Evolutionary conservation across 1,140 invertebrate genomes (phyloP).

Genomic region (Calycopis cecrops): DNA sequence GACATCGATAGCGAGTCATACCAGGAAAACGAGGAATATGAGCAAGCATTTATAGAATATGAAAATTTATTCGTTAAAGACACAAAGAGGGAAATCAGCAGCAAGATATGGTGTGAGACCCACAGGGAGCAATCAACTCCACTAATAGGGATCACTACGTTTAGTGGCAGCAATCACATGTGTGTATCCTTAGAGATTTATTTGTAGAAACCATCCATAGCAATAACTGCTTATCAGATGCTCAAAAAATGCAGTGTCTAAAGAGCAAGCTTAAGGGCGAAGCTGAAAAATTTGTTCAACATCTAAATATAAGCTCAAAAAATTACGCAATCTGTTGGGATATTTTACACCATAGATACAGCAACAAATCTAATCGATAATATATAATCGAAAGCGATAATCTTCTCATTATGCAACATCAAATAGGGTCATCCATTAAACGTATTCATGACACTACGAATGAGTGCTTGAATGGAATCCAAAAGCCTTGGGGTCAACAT

Average conservation of each 20-base stretch:
- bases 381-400: too few relatives aligned
- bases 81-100: slow-evolving; percentile 13
- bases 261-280: neutral
- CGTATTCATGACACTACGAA: slow-evolving; percentile 2
- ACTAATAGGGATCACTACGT: slow-evolving; percentile 10
- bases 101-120: slow-evolving; percentile 13
- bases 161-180: slow-evolving; percentile 15
- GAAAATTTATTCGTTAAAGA: slow-evolving; percentile 1
- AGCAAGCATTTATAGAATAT: slow-evolving; percentile 7
- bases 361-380: too few relatives aligned
- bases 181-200: slow-evolving; percentile 16
- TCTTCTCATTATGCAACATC: too few relatives aligned
- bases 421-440: neutral
- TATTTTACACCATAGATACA: too few relatives aligned
- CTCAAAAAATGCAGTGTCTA: slow-evolving; percentile 12
- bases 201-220: slow-evolving; percentile 16
- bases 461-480: neutral
- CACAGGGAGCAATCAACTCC: slow-evolving; percentile 15
- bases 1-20: neutral
- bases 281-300: too few relatives aligned
- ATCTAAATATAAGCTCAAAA: too few relatives aligned
- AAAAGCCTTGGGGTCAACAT: slow-evolving; percentile 11
- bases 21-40: neutral
- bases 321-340: too few relatives aligned
- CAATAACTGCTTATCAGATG: neutral